Evolutionary conservation across 1,140 invertebrate species (phyloP), one percentile per base, ranked within the genome.

Genomic region (Drosophila nasuta): DNA sequence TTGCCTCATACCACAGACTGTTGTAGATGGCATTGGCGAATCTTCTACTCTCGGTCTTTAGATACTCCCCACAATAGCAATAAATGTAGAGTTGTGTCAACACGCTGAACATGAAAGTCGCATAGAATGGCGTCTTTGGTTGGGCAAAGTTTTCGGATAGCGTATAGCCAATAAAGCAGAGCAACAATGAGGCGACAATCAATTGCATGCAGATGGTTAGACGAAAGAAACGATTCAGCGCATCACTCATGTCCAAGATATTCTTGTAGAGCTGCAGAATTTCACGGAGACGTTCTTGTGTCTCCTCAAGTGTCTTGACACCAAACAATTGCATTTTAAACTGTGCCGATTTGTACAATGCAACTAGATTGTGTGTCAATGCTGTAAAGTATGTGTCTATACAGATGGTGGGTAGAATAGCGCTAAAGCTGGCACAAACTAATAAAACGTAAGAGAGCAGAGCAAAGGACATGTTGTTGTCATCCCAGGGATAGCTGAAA

Each of bases 21-120:
- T 82, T 75, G 13, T 82, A 82, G 52, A 82, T 82, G 56, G 80
- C 62, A 38, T 38, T 67, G 25, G 68, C 75, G n/a, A 82, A 82
- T 1, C 3, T n/a, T 4, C 33, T 45, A 6, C 80, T 82, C 48
- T 82, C 75, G 15, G 79, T 67, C 66, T 75, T 79, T 3, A 82
- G 25, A 6, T 82, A 75, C 58, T 82, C 80, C 1, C 80, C 80
- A 20, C 80, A 82, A 11, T 75, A 71, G 38, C 80, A 82, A 8
- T 82, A 82, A 13, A 78, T 79, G 6, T 75, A 82, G 30, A 76
- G 69, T 41, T 82, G 80, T 1, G 75, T 45, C 2, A 82, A 41
- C 1, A 82, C 64, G 2, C 71, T 69, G 35, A 77, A 15, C 30
- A 67, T 71, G 8, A 82, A 82, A 3, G 70, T 56, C 13, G 56